These are phyloP conservation scores for Micropoecilia bifurca DNA, from an alignment of 2,797 vertebrate genomes.

Conservation along the genomic window DNA sequence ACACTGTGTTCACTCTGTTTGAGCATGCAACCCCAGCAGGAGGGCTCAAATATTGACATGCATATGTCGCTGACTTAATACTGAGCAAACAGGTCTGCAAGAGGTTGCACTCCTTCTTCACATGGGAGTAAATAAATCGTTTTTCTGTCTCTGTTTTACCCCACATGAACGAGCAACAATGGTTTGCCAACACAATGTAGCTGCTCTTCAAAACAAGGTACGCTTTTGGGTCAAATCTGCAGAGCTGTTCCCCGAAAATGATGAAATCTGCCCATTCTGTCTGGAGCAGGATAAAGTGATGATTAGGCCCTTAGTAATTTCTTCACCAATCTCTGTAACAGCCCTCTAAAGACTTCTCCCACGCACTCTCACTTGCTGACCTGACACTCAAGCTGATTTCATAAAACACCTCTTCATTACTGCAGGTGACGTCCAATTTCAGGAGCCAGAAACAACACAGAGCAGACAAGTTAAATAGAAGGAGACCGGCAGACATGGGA, in stretches of 20 bases:
- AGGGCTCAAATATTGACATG: constrained; percentile 49
- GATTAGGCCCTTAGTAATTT: constrained; percentile 57
- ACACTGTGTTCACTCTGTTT: constrained; percentile 20
- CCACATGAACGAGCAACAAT: neutral
- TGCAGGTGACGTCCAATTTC: constrained; percentile 28
- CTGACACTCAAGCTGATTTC: constrained; percentile 48
- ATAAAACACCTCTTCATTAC: constrained; percentile 60
- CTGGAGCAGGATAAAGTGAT: constrained; percentile 29
- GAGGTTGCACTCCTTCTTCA: constrained; percentile 13
- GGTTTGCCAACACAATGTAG: neutral
- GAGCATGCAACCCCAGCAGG: constrained; percentile 36
- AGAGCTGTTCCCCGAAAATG: constrained; percentile 16
- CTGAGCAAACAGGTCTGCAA: constrained; percentile 23
- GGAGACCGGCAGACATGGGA: neutral
- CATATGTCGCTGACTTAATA: constrained; percentile 24
- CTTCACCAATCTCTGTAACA: constrained; percentile 46
- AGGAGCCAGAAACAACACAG: constrained; percentile 29
- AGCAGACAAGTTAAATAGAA: neutral
- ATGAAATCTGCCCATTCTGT: constrained; percentile 30
- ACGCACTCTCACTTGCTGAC: constrained; percentile 54
- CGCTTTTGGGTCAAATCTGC: constrained; percentile 10
- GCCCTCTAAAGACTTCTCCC: constrained; percentile 57
- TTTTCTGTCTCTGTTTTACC: neutral
- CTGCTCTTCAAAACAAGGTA: neutral
- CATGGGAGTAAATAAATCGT: constrained; percentile 8